These are phyloP conservation scores for Acanthornis magna DNA, from an alignment of 2,797 vertebrate genomes.

Conservation along the genomic window DNA sequence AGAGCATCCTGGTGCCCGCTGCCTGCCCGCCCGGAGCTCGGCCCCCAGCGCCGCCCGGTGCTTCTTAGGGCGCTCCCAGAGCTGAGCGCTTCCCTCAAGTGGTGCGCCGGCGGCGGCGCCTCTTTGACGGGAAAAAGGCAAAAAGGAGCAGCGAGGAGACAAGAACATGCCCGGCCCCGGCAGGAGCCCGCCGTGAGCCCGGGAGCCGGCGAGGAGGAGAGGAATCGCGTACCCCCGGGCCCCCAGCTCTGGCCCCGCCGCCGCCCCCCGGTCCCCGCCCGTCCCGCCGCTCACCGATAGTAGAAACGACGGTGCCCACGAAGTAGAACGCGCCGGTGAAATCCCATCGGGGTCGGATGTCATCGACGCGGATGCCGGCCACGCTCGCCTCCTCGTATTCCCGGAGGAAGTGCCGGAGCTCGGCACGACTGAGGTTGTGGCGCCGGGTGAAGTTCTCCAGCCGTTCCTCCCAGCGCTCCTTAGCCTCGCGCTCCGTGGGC, in stretches of 20 bases:
- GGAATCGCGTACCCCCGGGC: not conserved
- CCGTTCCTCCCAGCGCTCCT: constrained; percentile 85
- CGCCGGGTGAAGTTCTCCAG: constrained; percentile 86
- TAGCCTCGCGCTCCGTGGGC: constrained; percentile 85
- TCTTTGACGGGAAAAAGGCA: not conserved
- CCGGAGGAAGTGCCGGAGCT: constrained; percentile 84
- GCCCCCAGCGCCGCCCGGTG: fast-evolving
- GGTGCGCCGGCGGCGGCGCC: not conserved
- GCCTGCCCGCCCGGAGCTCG: not conserved
- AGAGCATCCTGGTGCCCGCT: not conserved
- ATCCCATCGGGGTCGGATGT: constrained; percentile 88
- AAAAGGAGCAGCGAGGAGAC: not conserved
- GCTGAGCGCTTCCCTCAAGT: not conserved
- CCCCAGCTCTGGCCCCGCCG: not conserved
- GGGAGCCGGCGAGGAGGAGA: not conserved
- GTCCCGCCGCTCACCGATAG: constrained; percentile 83
- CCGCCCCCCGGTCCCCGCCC: not conserved
- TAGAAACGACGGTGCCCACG: constrained; percentile 94
- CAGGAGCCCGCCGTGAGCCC: not conserved
- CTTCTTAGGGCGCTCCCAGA: not conserved
- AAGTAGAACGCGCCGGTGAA: constrained; percentile 94
- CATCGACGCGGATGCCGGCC: constrained; percentile 88
- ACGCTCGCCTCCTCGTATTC: constrained; percentile 88
- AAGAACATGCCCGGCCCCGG: not conserved
- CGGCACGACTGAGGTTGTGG: constrained; percentile 85